A percentile compares a stretch with the other conserved stretches of the same genome.
Conservation (phyloP, 1,140 invertebrate genomes). For the Pissodes strobi region DNA sequence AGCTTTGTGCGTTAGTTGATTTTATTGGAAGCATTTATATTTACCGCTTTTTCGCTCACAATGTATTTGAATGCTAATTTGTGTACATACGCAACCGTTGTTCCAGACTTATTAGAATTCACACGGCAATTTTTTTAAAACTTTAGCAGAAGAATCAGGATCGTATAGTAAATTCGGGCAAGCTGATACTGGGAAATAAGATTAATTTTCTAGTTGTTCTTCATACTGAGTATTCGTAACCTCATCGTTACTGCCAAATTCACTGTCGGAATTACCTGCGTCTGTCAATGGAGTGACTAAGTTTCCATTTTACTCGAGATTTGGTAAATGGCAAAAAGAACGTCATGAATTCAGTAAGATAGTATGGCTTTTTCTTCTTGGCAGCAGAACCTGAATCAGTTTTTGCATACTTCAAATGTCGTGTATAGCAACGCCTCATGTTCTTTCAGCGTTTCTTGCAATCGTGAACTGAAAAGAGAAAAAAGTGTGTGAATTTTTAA, state of each 20-base stretch:
- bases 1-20: too few relatives aligned
- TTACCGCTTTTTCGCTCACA: too few relatives aligned
- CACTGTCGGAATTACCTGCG: too few relatives aligned
- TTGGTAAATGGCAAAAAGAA: too few relatives aligned
- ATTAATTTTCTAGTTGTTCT: background rate
- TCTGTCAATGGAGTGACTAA: background rate
- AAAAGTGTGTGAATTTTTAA: background rate
- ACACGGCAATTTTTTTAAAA: constrained; percentile 1
- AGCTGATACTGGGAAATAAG: too few relatives aligned
- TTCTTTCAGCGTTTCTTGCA: constrained; percentile 2
- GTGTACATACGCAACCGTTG: background rate
- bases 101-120: background rate
- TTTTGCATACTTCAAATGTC: background rate
- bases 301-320: background rate
- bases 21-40: too few relatives aligned
- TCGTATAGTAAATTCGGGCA: too few relatives aligned
- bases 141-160: background rate
- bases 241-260: background rate
- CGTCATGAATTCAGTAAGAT: constrained; percentile 6
- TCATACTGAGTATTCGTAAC: background rate
- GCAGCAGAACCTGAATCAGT: constrained; percentile 6
- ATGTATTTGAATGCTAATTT: too few relatives aligned
- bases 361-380: constrained; percentile 8
- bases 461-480: background rate
- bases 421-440: background rate